phyloP scores from a whole-genome alignment of 92 coral and sea anemone species.

The Umimayanthus chanpuru region DNA sequence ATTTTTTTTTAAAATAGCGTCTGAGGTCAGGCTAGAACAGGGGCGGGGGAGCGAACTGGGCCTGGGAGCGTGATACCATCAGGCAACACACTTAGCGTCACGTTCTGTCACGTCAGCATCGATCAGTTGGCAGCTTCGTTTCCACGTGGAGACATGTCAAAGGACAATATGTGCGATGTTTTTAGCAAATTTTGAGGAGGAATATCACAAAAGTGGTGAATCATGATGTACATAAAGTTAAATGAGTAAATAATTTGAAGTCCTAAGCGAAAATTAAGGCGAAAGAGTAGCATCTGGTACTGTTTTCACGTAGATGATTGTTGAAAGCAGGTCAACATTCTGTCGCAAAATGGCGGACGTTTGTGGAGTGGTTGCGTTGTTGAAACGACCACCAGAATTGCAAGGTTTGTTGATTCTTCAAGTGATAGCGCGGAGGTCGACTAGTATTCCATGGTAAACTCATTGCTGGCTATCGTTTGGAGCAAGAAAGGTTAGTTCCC shows the following conservation, averaged over 20 bases:
- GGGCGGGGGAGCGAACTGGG: constrained; percentile 31
- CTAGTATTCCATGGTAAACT: constrained; percentile 4
- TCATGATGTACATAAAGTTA: constrained; percentile 10
- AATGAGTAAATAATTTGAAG: constrained; percentile 18
- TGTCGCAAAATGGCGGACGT: constrained; percentile 22
- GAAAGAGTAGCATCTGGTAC: constrained; percentile 16
- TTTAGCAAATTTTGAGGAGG: constrained; percentile 10
- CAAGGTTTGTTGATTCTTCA: constrained; percentile 4
- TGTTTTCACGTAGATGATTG: constrained; percentile 19
- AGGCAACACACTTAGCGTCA: constrained; percentile 5
- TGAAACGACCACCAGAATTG: constrained; percentile 3
- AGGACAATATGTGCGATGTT: constrained; percentile 25
- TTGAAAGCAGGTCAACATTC: constrained; percentile 16
- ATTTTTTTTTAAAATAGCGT: too few relatives aligned
- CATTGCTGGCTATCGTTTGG: constrained; percentile 6
- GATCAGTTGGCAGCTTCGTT: constrained; percentile 17
- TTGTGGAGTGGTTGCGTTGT: constrained; percentile 1
- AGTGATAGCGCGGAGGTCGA: constrained; percentile 4
- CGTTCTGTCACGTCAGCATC: constrained; percentile 11
- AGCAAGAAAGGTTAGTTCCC: not conserved
- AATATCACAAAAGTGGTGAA: not conserved
- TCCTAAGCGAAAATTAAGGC: constrained; percentile 5
- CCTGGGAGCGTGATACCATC: constrained; percentile 11
- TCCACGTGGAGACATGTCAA: constrained; percentile 27
- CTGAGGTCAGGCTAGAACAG: too few relatives aligned